A percentile compares a stretch with the other conserved stretches of the same genome.
Conservation (phyloP, 2,113 vertebrate species). For the Tretioscincus oriximinensis region DNA sequence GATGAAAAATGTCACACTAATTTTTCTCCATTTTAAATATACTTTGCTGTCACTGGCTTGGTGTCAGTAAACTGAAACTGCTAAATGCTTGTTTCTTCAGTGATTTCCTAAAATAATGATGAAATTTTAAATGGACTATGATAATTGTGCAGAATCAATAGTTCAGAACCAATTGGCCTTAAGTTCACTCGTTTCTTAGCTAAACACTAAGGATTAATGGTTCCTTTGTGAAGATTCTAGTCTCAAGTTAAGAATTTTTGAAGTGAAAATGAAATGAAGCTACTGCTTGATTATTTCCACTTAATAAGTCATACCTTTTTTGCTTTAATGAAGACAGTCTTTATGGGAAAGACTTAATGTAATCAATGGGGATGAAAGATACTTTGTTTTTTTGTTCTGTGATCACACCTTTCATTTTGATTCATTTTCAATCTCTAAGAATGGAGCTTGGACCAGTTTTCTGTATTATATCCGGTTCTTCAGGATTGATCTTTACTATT, state of each 20-base stretch:
- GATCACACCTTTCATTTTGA: neutral
- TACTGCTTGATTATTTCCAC: neutral
- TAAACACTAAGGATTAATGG: constrained; percentile 38
- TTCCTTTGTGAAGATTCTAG: neutral
- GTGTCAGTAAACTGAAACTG: constrained; percentile 18
- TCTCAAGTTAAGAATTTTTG: neutral
- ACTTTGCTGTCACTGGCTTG: constrained; percentile 26
- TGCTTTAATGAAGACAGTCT: constrained; percentile 4
- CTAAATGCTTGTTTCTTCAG: constrained; percentile 21
- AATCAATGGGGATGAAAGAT: neutral
- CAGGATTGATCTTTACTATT: too few relatives aligned
- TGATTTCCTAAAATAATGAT: constrained; percentile 4
- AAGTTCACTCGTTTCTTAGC: constrained; percentile 29
- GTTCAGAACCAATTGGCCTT: constrained; percentile 31
- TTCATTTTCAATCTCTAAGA: neutral
- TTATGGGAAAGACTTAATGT: neutral
- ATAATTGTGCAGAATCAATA: constrained; percentile 30
- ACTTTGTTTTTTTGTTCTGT: too few relatives aligned
- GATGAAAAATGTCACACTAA: constrained; percentile 53
- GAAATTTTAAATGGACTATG: constrained; percentile 8
- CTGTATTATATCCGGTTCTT: too few relatives aligned
- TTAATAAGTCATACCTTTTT: neutral
- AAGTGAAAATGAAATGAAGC: constrained; percentile 11
- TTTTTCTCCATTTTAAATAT: neutral
- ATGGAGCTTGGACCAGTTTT: too few relatives aligned